Evolutionary conservation across 1,140 invertebrate genomes (phyloP).

Genomic region (Pemphigus obesinymphae): DNA sequence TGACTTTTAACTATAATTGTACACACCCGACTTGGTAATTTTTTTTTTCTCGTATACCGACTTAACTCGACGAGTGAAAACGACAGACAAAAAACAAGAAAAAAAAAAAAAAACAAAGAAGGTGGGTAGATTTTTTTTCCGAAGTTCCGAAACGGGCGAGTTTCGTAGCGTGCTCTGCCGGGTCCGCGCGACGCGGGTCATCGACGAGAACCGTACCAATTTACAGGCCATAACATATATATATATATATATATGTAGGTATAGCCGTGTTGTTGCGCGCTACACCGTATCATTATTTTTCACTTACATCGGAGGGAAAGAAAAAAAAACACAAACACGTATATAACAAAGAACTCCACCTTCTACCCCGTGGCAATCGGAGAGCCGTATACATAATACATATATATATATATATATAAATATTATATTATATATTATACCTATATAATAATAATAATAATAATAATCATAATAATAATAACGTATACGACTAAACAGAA

Average conservation of each 20-base stretch:
- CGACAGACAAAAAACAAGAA: too few relatives aligned
- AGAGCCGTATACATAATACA: not conserved
- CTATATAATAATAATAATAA: too few relatives aligned
- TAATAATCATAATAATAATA: too few relatives aligned
- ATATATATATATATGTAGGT: too few relatives aligned
- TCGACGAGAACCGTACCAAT: constrained; percentile 4
- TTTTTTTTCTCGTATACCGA: too few relatives aligned
- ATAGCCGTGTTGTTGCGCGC: not conserved
- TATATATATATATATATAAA: too few relatives aligned
- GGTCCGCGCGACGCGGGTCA: not conserved
- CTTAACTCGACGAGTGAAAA: too few relatives aligned
- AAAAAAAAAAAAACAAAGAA: too few relatives aligned
- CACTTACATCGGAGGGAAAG: constrained; percentile 23
- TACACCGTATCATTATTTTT: constrained; percentile 36
- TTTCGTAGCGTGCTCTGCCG: not conserved
- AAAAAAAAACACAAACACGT: not conserved
- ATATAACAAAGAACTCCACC: constrained; percentile 22
- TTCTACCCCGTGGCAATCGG: constrained; percentile 26
- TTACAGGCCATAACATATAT: constrained; percentile 14
- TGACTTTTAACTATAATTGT: too few relatives aligned
- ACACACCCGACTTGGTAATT: too few relatives aligned
- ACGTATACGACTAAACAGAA: not conserved
- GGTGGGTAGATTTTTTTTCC: too few relatives aligned
- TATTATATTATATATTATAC: too few relatives aligned
- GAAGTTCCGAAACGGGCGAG: not conserved